Evolutionary conservation across 2,888 invertebrate genomes (phyloP).

Genomic region (Melinaea marsaeus): DNA sequence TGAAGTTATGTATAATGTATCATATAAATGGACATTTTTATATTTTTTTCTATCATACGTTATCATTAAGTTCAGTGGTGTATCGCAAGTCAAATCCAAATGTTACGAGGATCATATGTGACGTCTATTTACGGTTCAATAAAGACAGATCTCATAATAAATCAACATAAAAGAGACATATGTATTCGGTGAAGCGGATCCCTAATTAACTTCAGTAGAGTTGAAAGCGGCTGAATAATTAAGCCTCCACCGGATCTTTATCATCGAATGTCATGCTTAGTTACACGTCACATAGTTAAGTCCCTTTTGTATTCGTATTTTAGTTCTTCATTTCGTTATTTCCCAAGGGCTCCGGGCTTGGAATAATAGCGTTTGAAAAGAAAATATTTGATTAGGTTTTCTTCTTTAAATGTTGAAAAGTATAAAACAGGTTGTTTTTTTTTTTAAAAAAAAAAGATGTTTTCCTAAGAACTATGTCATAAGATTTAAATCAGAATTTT

Average conservation of each 20-base stretch:
- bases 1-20: no score
- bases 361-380: constrained; percentile 14
- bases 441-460: no score
- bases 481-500: no score
- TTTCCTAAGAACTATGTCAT: no score
- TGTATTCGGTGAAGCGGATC: constrained; percentile 39
- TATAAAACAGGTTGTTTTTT: no score
- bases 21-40: no score
- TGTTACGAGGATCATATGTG: neutral
- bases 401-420: no score
- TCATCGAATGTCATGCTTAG: constrained; percentile 21
- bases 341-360: constrained; percentile 18
- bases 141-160: constrained; percentile 11
- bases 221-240: constrained; percentile 67
- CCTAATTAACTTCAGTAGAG: constrained; percentile 60
- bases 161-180: constrained; percentile 20
- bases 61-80: neutral
- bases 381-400: constrained; percentile 1
- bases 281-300: no score
- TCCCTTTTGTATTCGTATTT: neutral
- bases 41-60: no score
- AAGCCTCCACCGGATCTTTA: constrained; percentile 54
- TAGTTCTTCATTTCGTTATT: constrained; percentile 25
- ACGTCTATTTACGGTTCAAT: neutral
- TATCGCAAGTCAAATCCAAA: neutral